Evolutionary conservation across 2,888 invertebrate genomes (phyloP), one percentile per base, ranked within the genome.

Genomic region (Ctena decussata): DNA sequence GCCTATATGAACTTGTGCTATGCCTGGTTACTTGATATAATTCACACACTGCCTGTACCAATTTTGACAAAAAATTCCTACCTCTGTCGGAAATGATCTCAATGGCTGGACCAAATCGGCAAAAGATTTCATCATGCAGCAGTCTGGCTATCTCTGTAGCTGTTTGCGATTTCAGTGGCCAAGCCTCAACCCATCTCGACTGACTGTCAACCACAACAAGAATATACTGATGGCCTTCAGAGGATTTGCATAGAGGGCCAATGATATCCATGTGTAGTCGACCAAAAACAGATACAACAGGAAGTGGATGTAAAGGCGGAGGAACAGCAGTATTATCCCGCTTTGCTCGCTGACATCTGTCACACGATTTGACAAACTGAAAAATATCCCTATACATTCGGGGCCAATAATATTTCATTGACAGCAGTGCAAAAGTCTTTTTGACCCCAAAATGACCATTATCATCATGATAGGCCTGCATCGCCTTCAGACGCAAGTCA

Each of bases 311-410:
- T 46, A 80, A 27, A 35, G 80, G 80, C 5, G 78, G 76, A 41
- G 49, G 74, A n/a, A 41, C 69, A n/a, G 75, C 46, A 44, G 75
- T 41, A 53, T 69, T 69, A 44, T 79, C 41, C 32, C 60, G 15
- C 70, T 85, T 87, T 24, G 78, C 74, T n/a, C 41, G 27, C 60
- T 85, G 82, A 60, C 87, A 84, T 12, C 71, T 65, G 24, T 77
- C 77, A 82, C 84, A 87, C 18, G 79, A 69, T 46, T 74, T 77
- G 0, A 84, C 53, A 69, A 79, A 81, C 18, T 77, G 11, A 39
- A 46, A 6, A 1, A 86, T 49, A 15, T 86, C 83, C 53, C 18
- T n/a, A 41, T 76, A 72, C 83, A 83, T 83, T 60, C 32, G 53
- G 0, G 79, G 84, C 86, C 83, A 86, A 70, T 77, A 86, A 37